Conservation (phyloP, 2,888 invertebrate genomes). For the Agonopterix subpropinquella region DNA sequence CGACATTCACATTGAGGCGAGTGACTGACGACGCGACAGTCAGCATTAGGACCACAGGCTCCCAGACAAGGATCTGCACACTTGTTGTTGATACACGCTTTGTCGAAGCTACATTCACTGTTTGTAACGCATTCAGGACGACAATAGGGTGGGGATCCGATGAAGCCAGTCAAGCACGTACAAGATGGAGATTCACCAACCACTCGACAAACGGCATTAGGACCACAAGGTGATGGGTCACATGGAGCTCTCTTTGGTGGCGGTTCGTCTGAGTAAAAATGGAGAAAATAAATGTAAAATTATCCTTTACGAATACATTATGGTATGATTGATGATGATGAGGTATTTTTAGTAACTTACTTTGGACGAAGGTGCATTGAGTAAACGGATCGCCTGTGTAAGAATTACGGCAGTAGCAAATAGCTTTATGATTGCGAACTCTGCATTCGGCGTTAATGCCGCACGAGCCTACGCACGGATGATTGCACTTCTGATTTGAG, state of each 20-base stretch:
- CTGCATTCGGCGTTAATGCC: slow-evolving; percentile 86
- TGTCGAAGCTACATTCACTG: slow-evolving; percentile 84
- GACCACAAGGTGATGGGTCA: slow-evolving; percentile 86
- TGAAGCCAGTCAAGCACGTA: slow-evolving; percentile 82
- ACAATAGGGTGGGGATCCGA: slow-evolving; percentile 85
- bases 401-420: slow-evolving; percentile 85
- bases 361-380: slow-evolving; percentile 66
- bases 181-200: slow-evolving; percentile 78
- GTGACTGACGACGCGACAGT: slow-evolving; percentile 88
- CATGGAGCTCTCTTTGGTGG: slow-evolving; percentile 69
- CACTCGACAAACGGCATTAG: slow-evolving; percentile 82
- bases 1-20: slow-evolving; percentile 90
- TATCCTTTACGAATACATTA: neutral
- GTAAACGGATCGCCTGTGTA: slow-evolving; percentile 89
- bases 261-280: slow-evolving; percentile 34
- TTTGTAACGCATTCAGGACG: slow-evolving; percentile 89
- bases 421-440: slow-evolving; percentile 89
- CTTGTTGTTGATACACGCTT: slow-evolving; percentile 85
- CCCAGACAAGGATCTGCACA: slow-evolving; percentile 89
- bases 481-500: slow-evolving; percentile 84
- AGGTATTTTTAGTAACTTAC: slow-evolving; percentile 33
- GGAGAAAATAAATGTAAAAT: slow-evolving; percentile 2
- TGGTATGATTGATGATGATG: neutral
- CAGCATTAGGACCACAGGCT: slow-evolving; percentile 84
- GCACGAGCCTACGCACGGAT: slow-evolving; percentile 88